A percentile compares a stretch with the other conserved stretches of the same genome.
Conservation (phyloP, 2,888 invertebrate species). For the Caenorhabditis sp. region DNA sequence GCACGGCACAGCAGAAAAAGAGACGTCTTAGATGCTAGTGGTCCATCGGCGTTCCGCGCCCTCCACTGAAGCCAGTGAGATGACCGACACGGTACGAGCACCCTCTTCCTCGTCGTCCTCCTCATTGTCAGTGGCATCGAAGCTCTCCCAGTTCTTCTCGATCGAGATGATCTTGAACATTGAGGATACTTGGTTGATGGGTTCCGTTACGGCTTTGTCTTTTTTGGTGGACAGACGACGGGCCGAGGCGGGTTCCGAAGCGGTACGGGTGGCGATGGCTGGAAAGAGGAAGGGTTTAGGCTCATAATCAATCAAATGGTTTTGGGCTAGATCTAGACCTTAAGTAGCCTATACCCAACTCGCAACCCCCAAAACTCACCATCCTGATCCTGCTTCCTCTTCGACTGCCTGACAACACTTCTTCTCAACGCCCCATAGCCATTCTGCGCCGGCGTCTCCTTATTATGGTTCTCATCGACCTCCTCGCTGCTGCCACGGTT, state of each 20-base stretch:
- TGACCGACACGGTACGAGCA: conserved; percentile 50
- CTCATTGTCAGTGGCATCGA: conserved; percentile 74
- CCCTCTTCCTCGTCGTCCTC: conserved; percentile 42
- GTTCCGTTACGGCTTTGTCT: conserved; percentile 70
- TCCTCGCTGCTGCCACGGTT: conserved; percentile 70
- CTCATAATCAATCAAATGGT: too few relatives aligned
- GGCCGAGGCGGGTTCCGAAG: conserved; percentile 69
- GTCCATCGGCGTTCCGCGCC: conserved; percentile 57
- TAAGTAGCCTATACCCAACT: too few relatives aligned
- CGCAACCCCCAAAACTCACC: conserved; percentile 40
- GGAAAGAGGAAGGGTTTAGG: too few relatives aligned
- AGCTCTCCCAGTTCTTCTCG: conserved; percentile 75
- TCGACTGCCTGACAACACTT: conserved; percentile 68
- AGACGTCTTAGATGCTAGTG: conserved; percentile 44
- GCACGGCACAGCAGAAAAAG: not conserved
- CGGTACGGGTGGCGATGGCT: conserved; percentile 65
- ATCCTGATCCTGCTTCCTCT: conserved; percentile 66
- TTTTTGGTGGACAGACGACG: conserved; percentile 70
- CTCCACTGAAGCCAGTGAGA: conserved; percentile 42
- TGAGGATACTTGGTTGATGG: conserved; percentile 66
- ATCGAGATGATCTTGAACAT: conserved; percentile 78
- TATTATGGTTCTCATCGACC: conserved; percentile 71
- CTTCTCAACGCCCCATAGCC: conserved; percentile 69
- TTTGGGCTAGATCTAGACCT: too few relatives aligned
- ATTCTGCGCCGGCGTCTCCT: conserved; percentile 50